Conservation (phyloP, 2,888 invertebrate genomes). For the Rhamnusium bicolor region DNA sequence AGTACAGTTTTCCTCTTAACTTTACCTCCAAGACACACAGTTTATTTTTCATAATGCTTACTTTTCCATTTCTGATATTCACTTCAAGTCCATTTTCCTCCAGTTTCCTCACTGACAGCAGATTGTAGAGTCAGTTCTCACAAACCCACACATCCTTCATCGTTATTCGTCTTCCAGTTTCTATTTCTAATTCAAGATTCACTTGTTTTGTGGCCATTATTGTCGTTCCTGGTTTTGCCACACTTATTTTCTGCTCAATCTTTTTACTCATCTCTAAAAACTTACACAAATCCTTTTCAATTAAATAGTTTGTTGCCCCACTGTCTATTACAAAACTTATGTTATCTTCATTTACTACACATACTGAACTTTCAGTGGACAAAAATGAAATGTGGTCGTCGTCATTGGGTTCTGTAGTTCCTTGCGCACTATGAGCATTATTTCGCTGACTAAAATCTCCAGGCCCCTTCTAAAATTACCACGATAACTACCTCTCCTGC, state of each 20-base stretch:
- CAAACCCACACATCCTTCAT: slow-evolving; percentile 25
- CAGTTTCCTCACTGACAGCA: slow-evolving; percentile 26
- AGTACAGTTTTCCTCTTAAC: slow-evolving; percentile 22
- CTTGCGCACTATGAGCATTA: not conserved
- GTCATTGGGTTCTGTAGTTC: not conserved
- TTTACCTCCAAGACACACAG: slow-evolving; percentile 1
- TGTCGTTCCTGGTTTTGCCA: slow-evolving; percentile 1
- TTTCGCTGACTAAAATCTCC: not conserved
- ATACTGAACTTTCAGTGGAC: not conserved
- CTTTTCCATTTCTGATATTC: slow-evolving; percentile 11
- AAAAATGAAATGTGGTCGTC: not conserved
- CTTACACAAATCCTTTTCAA: not conserved
- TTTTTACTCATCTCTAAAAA: not conserved
- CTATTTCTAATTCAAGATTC: not conserved
- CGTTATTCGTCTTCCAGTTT: not conserved
- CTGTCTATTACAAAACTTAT: slow-evolving; percentile 10
- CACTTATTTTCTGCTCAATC: not conserved
- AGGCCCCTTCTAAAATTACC: not conserved
- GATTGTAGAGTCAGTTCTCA: slow-evolving; percentile 18
- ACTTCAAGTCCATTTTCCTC: slow-evolving; percentile 19
- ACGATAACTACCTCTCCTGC: not conserved
- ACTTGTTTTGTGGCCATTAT: not conserved
- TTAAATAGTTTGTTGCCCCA: not conserved
- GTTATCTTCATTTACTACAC: not conserved
- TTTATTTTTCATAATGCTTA: slow-evolving; percentile 12